Evolutionary conservation across 2,113 vertebrate genomes (phyloP).

Genomic region (Myotis brandtii): DNA sequence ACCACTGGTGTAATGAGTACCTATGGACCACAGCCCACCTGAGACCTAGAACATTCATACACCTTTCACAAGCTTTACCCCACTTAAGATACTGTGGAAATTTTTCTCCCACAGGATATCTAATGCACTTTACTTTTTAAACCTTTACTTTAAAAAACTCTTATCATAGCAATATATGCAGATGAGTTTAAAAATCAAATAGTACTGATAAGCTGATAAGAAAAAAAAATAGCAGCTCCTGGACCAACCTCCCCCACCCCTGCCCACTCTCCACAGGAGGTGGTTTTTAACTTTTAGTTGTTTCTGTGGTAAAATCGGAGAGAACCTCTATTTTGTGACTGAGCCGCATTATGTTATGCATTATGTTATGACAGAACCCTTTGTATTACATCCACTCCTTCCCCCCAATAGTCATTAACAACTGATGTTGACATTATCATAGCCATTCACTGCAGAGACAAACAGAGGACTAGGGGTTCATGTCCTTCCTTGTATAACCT

Average conservation of each 20-base stretch:
- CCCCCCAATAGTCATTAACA: too few species aligned
- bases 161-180: neutral
- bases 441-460: neutral
- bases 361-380: neutral
- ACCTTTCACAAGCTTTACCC: neutral
- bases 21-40: neutral
- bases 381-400: accelerated
- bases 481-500: neutral
- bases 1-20: neutral
- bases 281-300: neutral
- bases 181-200: neutral
- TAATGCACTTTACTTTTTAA: neutral
- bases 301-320: neutral
- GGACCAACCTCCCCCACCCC: neutral
- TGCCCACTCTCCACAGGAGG: neutral
- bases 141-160: neutral
- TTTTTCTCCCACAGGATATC: neutral
- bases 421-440: neutral
- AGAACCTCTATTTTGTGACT: neutral
- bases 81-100: neutral
- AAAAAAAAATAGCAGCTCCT: neutral
- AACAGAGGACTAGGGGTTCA: neutral
- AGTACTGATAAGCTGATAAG: neutral
- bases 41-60: neutral
- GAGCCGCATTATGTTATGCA: neutral